Conservation (phyloP, 1,140 invertebrate species). For the Ephestia elutella region DNA sequence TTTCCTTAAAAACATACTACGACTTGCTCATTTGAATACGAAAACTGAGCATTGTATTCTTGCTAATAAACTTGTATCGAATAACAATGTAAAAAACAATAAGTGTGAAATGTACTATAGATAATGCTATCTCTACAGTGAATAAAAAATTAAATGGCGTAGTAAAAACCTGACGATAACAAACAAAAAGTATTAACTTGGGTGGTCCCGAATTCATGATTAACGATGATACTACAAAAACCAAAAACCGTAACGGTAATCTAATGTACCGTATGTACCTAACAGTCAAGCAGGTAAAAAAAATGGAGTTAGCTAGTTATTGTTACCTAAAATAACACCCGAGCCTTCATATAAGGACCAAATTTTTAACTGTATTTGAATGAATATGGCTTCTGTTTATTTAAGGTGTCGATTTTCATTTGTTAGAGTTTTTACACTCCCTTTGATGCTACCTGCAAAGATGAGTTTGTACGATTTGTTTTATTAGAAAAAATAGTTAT, state of each 20-base stretch:
- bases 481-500: no score
- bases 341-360: no score
- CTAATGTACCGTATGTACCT: constrained; percentile 7
- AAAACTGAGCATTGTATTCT: neutral
- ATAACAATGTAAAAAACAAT: no score
- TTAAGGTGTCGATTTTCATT: neutral
- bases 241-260: constrained; percentile 10
- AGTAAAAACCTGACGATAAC: neutral
- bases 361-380: neutral
- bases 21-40: neutral
- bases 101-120: no score
- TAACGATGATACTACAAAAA: neutral
- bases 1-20: neutral
- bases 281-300: constrained; percentile 4
- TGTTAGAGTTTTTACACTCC: neutral
- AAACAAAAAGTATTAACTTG: neutral
- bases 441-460: no score
- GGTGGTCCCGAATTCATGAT: constrained; percentile 3
- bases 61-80: no score
- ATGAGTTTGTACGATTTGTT: no score
- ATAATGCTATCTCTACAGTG: no score
- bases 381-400: neutral
- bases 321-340: no score
- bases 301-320: no score
- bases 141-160: neutral